Base-by-base conservation (phyloP, 2,888 invertebrate genomes). In the Lordiphosa andalusiaca region DNA sequence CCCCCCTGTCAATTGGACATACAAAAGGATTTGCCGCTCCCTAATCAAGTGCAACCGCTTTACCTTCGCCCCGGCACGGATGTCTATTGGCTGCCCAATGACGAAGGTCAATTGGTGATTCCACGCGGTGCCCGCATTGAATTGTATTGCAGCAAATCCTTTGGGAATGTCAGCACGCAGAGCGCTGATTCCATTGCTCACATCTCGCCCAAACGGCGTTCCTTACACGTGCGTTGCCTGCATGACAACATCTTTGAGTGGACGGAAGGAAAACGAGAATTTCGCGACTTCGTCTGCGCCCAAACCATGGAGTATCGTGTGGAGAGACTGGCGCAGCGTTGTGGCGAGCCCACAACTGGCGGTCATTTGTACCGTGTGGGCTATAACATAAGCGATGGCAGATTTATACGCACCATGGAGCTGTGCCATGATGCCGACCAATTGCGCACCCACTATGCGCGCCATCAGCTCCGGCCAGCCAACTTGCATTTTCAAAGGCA, bases 11-110 rank as follows among this genome's bases (percentile, higher is more conserved):
- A 37, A 6, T 44, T 88, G 57, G 71, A 88, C 42, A 50, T 87
- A 3, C 77, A 84, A 55, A 61, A 65, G 38, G 86, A 88, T 53
- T 65, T 88, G 12, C 83, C 83, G 0, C 90, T 91, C 47, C 91
- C 92, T 0, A 92, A 92, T 73, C 90, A 91, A 57, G 92, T 92
- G 0, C 93, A 93, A 78, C 93, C 93, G 0, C 89, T 93, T 4
- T 91, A 92, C 70, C 78, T 93, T 1, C 88, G 86, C 41, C 88
- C 90, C 0, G 87, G 89, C 1, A 86, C 87, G 3, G 59, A 67
- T 7, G 53, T 64, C 21, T 87, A 86, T 59, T 86, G 87, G 81
- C 66, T 84, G 35, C 88, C 89, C 40, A 77, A 78, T 25, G 47
- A 51, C 0, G 38, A 72, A 0, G 88, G 89, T 1, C 68, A 73